Base-by-base conservation (phyloP, 1,140 invertebrate genomes). In the Bilobella aurantiaca region DNA sequence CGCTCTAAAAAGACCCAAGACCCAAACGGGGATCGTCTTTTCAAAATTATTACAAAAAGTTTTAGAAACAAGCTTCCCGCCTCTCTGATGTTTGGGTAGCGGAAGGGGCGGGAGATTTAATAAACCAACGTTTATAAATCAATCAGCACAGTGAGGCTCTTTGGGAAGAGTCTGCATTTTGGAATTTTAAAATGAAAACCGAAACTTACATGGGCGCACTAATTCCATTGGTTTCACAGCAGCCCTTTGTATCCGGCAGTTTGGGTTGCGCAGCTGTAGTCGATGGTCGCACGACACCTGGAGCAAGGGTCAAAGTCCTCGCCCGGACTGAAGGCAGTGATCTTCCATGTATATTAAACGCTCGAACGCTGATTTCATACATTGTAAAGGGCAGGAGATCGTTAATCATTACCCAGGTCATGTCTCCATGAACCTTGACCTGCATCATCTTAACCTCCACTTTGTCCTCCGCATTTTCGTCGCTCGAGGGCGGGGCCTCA, bases 291-390 rank as follows among this genome's bases (percentile, higher is more conserved):
- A 80, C 75, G 65, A 81, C 80, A 3, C 83, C 82, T 2, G 83
- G 81, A 12, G 83, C 81, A 62, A 86, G 76, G 1, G 87, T 88
- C 30, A 89, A 72, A 0, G 83, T 82, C 62, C 86, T 81, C n/a
- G 89, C 76, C 5, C 81, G 79, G 63, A 86, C 83, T 23, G 85
- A 87, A 0, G 88, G 87, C 65, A 90, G 76, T 76, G 87, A 89
- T 0, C 81, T 81, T 0, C 89, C 89, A 70, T 85, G 84, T 23
- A 81, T 81, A 76, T 91, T 91, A 47, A 81, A 80, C 0, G 87
- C 84, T 1, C 81, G 83, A 12, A 90, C 83, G 0, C 83, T 82
- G 1, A 91, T 80, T 74, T 90, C 87, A 74, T 91, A 91, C 87
- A 90, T 89, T 23, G 87, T 90, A 71, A 86, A 85, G 0, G 87